These are phyloP conservation scores for Scaptomyza cyrtandrae DNA, from an alignment of 2,888 invertebrate species.

Conservation along the genomic window DNA sequence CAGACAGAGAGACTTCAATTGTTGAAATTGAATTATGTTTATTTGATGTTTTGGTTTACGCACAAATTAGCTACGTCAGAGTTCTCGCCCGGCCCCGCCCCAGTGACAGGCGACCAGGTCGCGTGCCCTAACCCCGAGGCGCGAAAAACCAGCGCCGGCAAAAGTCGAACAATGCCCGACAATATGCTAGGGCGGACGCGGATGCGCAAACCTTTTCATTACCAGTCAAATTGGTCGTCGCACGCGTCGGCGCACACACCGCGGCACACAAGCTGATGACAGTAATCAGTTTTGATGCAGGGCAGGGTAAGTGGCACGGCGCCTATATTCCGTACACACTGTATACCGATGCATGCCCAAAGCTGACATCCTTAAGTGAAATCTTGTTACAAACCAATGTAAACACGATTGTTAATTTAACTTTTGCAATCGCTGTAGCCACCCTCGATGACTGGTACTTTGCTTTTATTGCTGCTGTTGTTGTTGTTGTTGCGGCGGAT, in stretches of 20 bases:
- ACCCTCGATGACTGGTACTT: constrained; percentile 24
- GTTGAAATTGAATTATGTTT: constrained; percentile 84
- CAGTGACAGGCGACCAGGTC: constrained; percentile 59
- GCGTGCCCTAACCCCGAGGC: constrained; percentile 81
- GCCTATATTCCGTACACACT: constrained; percentile 20
- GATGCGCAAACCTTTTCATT: constrained; percentile 83
- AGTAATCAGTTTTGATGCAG: constrained; percentile 83
- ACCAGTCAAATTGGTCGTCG: constrained; percentile 69
- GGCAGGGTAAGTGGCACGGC: constrained; percentile 61
- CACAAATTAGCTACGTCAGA: constrained; percentile 84
- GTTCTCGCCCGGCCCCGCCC: constrained; percentile 25
- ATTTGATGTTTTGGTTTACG: constrained; percentile 80
- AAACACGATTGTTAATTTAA: constrained; percentile 83
- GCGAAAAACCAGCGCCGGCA: constrained; percentile 81
- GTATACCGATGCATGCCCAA: constrained; percentile 37
- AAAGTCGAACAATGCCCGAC: constrained; percentile 69
- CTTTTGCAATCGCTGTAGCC: constrained; percentile 64
- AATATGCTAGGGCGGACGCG: constrained; percentile 73
- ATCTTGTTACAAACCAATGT: constrained; percentile 84
- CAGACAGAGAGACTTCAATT: constrained; percentile 72
- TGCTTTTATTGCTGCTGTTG: constrained; percentile 1
- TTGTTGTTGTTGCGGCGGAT: constrained; percentile 42
- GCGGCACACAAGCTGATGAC: constrained; percentile 73
- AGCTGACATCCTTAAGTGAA: constrained; percentile 84
- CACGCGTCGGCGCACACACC: constrained; percentile 72